Conservation (phyloP, 2,113 vertebrate genomes). For the Elgaria multicarinata region DNA sequence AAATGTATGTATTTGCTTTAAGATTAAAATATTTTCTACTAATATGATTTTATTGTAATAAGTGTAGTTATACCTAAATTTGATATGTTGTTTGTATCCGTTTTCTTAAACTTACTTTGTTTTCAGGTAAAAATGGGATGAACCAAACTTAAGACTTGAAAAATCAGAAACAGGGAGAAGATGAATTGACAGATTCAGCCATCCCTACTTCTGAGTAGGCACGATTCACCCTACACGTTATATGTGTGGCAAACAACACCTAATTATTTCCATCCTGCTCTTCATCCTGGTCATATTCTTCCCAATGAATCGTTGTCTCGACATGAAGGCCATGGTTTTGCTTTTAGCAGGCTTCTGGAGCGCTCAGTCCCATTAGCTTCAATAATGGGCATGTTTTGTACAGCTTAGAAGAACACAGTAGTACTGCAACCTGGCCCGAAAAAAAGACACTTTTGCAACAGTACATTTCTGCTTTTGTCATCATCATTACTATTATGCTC, state of each 20-base stretch:
- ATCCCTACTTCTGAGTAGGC: not conserved
- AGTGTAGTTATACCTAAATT: too few relatives aligned
- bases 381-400: slow-evolving; percentile 43
- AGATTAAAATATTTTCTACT: too few relatives aligned
- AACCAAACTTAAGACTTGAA: too few relatives aligned
- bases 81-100: too few relatives aligned
- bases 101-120: too few relatives aligned
- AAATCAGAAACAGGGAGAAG: too few relatives aligned
- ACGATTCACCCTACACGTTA: not conserved
- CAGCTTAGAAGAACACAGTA: slow-evolving; percentile 25
- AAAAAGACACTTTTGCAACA: slow-evolving; percentile 22
- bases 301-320: not conserved
- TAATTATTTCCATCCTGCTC: not conserved
- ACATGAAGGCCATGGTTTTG: not conserved
- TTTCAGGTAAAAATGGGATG: too few relatives aligned
- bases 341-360: not conserved
- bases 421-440: slow-evolving; percentile 39
- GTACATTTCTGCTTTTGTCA: slow-evolving; percentile 34
- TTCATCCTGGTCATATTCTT: not conserved
- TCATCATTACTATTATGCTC: slow-evolving; percentile 21
- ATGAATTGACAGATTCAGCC: too few relatives aligned
- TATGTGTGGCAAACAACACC: not conserved
- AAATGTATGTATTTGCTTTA: too few relatives aligned
- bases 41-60: too few relatives aligned
- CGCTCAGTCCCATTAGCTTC: slow-evolving; percentile 8